Evolutionary conservation across 2,888 invertebrate genomes (phyloP).

Genomic region (Dryomyza anilis): DNA sequence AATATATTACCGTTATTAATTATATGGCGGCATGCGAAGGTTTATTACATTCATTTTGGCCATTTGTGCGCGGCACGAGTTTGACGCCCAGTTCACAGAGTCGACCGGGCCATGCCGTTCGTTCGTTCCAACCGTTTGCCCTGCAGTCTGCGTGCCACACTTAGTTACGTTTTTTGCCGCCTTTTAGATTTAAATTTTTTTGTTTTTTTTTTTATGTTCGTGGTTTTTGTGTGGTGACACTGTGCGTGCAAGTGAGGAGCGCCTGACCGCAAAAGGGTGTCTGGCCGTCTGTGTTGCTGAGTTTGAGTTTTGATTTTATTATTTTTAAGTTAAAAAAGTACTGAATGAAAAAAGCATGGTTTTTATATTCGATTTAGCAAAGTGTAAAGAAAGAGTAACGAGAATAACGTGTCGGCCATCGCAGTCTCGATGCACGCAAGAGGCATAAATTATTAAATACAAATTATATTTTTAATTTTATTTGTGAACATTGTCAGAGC

Average conservation of each 20-base stretch:
- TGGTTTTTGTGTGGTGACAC: background rate
- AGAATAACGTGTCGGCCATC: no score
- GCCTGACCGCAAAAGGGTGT: background rate
- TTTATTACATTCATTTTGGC: constrained; percentile 37
- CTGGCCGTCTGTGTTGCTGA: background rate
- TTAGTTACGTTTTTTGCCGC: constrained; percentile 1
- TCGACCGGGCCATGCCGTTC: no score
- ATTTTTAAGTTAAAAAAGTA: no score
- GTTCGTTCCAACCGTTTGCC: background rate
- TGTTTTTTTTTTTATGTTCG: background rate
- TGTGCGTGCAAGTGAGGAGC: background rate
- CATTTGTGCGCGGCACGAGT: constrained; percentile 13
- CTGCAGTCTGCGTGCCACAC: background rate
- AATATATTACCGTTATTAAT: constrained; percentile 44
- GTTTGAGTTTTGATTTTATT: background rate
- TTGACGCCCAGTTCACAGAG: no score
- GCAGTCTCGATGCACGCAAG: no score
- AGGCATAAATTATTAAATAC: no score
- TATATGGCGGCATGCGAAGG: constrained; percentile 42
- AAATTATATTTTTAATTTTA: no score
- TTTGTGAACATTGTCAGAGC: no score
- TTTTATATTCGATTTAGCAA: no score
- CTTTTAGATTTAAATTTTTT: background rate
- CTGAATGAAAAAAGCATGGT: no score
- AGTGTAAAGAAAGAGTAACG: no score